A percentile compares a stretch with the other conserved stretches of the same genome.
These are phyloP conservation scores for Palaemon carinicauda DNA, from an alignment of 1,140 invertebrate genomes.

Conservation along the genomic window DNA sequence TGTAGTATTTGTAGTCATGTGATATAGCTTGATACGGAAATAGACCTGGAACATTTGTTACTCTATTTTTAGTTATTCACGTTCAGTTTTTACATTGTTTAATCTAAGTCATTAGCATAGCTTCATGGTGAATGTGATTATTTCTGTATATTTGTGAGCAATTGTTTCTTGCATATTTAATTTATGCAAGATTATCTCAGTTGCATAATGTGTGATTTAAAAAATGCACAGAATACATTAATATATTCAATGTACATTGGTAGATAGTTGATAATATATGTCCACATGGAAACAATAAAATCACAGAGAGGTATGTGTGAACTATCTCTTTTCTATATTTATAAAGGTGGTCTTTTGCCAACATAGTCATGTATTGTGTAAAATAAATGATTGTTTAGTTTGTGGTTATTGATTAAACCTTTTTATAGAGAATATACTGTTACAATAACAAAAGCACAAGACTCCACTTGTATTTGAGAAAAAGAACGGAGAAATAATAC, in stretches of 20 bases:
- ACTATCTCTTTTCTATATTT: slow-evolving; percentile 56
- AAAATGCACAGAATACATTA: slow-evolving; percentile 50
- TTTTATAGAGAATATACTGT: too few species aligned
- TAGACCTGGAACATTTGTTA: background rate
- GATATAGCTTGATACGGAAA: too few species aligned
- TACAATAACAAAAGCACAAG: too few species aligned
- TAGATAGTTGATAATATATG: slow-evolving; percentile 46
- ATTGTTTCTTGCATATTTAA: slow-evolving; percentile 43
- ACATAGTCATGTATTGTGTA: slow-evolving; percentile 56
- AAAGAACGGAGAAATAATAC: too few species aligned
- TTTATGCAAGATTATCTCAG: slow-evolving; percentile 49
- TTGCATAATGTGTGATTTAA: slow-evolving; percentile 52
- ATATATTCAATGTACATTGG: slow-evolving; percentile 55
- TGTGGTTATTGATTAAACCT: background rate
- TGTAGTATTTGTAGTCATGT: too few species aligned
- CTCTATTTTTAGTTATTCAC: slow-evolving; percentile 20
- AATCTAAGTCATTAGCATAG: slow-evolving; percentile 49
- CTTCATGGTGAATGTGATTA: slow-evolving; percentile 52
- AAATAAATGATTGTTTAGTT: slow-evolving; percentile 57
- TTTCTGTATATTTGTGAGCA: slow-evolving; percentile 55
- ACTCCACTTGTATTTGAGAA: too few species aligned
- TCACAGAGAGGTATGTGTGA: slow-evolving; percentile 45
- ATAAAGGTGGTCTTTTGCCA: slow-evolving; percentile 57
- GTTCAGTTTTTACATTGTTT: slow-evolving; percentile 41
- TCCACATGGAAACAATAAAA: slow-evolving; percentile 33